Base-by-base conservation (phyloP, 1,140 invertebrate genomes). In the Rhagoletis pomonella region DNA sequence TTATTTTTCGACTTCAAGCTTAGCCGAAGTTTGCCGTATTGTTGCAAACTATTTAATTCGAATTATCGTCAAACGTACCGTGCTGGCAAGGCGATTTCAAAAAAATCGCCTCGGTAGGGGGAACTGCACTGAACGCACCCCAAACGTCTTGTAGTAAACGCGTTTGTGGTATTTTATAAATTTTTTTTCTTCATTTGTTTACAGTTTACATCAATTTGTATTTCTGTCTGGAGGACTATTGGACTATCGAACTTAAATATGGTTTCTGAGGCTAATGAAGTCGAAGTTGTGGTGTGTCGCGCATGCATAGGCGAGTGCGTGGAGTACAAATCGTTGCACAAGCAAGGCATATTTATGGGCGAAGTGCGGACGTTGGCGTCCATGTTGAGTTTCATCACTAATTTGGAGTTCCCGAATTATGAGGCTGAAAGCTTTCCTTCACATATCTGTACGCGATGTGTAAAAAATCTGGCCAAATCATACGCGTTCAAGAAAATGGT, bases 401-500 rank as follows among this genome's bases (percentile, higher is more conserved):
- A 89, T 29, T 39, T 92, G 62, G 84, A 89, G 5, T 44, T 89
- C 9, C 87, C 89, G 29, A 73, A 87, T 19, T 90, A 92, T 19
- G 44, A 88, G 47, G 89, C 89, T 5, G 88, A 87, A 14, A 29
- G 87, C 14, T 89, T 92, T 90, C 91, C 91, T 0, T 88, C 90
- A 73, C 89, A 91, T 85, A 91, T 92, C 10, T 92, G 91, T 87
- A 44, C 89, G 14, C 84, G 88, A 10, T 92, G 91, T 64, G 65
- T 92, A 17, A 90, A 90, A 14, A 69, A 90, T 7, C 85, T 92
- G 47, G 90, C 90, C 64, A 91, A 91, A 81, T 87, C 90, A 1
- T 92, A 90, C 14, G 88, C 89, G 19, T 92, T 92, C 17, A 92
- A 91, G 81, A 91, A 91, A 39, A 91, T 91, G 90, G 91, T 91